Evolutionary conservation across 2,888 invertebrate genomes (phyloP).

Genomic region (Plagodis pulveraria): DNA sequence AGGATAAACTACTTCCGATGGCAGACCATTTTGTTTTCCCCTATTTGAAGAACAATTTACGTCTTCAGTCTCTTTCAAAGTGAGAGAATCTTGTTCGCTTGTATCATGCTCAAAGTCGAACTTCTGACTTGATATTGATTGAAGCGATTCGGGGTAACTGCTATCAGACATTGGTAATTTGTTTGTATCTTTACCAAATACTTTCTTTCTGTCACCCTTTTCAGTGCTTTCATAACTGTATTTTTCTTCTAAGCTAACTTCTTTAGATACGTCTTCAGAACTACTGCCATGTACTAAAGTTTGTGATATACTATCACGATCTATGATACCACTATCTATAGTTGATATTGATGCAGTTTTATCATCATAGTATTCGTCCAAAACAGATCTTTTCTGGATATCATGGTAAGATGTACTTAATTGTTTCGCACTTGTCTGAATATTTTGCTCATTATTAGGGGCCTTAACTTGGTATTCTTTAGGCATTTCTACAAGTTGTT

Average conservation of each 20-base stretch:
- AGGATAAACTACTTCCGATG: conserved; percentile 42
- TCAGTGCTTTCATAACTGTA: conserved; percentile 72
- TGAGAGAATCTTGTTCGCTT: conserved; percentile 42
- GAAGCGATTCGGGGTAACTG: conserved; percentile 42
- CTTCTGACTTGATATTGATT: conserved; percentile 45
- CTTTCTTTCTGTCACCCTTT: conserved; percentile 57
- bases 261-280: conserved; percentile 75
- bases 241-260: conserved; percentile 76
- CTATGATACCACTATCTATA: conserved; percentile 52
- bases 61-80: conserved; percentile 44
- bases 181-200: conserved; percentile 16
- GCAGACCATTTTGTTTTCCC: conserved; percentile 29
- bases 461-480: conserved; percentile 36
- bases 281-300: conserved; percentile 61
- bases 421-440: conserved; percentile 31
- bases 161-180: conserved; percentile 35
- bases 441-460: conserved; percentile 31
- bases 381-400: conserved; percentile 37
- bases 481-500: conserved; percentile 21
- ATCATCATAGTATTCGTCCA: conserved; percentile 40
- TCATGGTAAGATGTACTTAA: conserved; percentile 32
- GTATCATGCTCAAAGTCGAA: conserved; percentile 29
- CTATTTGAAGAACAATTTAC: conserved; percentile 30
- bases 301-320: conserved; percentile 51
- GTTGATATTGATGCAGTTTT: conserved; percentile 47